A percentile compares a stretch with the other conserved stretches of the same genome.
Conservation (phyloP, 2,888 invertebrate genomes). For the Scaptomyza cyrtandrae region DNA sequence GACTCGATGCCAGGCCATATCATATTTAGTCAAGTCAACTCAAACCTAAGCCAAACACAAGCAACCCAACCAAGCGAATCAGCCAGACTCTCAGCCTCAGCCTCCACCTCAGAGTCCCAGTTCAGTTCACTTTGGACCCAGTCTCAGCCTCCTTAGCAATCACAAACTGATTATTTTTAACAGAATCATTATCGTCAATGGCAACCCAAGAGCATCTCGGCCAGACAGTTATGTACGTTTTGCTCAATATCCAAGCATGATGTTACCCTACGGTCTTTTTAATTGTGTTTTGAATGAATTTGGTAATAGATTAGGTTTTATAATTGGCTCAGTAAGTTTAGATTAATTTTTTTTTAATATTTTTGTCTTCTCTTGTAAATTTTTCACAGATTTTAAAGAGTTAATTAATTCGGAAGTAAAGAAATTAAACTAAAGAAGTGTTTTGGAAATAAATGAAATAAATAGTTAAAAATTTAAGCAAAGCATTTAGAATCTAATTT, state of each 20-base stretch:
- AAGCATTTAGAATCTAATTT: no score
- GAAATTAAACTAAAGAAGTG: no score
- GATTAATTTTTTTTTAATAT: not conserved
- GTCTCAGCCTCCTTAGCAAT: constrained; percentile 56
- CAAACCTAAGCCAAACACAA: constrained; percentile 41
- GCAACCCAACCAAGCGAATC: constrained; percentile 36
- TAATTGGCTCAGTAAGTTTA: constrained; percentile 1
- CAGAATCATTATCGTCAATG: constrained; percentile 75
- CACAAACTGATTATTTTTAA: constrained; percentile 80
- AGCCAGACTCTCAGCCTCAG: constrained; percentile 22
- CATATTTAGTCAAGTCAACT: constrained; percentile 68
- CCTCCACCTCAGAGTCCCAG: constrained; percentile 14
- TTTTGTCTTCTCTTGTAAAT: not conserved
- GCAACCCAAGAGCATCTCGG: constrained; percentile 53
- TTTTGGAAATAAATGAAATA: no score
- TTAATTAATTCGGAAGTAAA: no score
- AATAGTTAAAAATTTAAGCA: no score
- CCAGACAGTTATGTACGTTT: constrained; percentile 21
- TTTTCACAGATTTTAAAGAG: no score
- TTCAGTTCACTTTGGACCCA: constrained; percentile 4
- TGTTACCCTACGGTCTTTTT: constrained; percentile 6
- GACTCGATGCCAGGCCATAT: constrained; percentile 73
- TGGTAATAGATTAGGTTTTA: not conserved
- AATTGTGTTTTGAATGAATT: not conserved
- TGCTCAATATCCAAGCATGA: constrained; percentile 1